A percentile compares a stretch with the other conserved stretches of the same genome.
Conservation (phyloP, 2,797 vertebrate species). For the Eulemur albifrons region DNA sequence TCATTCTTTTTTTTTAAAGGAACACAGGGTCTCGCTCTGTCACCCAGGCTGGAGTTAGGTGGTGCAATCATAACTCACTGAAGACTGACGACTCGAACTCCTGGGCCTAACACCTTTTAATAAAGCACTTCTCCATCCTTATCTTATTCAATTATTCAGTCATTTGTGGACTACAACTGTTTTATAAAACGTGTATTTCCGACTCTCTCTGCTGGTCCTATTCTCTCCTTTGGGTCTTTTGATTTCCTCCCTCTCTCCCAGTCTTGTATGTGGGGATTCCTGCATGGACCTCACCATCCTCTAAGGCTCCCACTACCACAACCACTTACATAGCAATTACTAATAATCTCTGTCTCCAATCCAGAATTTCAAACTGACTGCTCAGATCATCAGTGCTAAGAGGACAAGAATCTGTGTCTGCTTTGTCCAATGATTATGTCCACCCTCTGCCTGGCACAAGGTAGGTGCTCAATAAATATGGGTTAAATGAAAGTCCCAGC, state of each 20-base stretch:
- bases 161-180: not conserved
- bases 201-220: not conserved
- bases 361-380: not conserved
- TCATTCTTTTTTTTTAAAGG: no score
- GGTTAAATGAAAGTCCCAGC: not conserved
- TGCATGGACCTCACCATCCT: not conserved
- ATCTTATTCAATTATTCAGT: not conserved
- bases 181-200: not conserved
- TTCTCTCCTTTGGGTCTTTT: not conserved
- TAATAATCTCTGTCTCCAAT: not conserved
- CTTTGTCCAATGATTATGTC: not conserved
- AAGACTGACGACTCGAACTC: no score
- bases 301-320: not conserved
- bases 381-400: not conserved
- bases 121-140: not conserved
- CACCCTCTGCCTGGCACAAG: not conserved
- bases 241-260: not conserved
- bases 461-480: not conserved
- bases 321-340: not conserved
- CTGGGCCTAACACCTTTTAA: not conserved
- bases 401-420: not conserved
- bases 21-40: no score
- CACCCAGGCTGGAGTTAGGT: no score
- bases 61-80: no score
- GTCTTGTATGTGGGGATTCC: not conserved